Conservation (phyloP, 2,113 vertebrate species). For the Aepyceros melampus region DNA sequence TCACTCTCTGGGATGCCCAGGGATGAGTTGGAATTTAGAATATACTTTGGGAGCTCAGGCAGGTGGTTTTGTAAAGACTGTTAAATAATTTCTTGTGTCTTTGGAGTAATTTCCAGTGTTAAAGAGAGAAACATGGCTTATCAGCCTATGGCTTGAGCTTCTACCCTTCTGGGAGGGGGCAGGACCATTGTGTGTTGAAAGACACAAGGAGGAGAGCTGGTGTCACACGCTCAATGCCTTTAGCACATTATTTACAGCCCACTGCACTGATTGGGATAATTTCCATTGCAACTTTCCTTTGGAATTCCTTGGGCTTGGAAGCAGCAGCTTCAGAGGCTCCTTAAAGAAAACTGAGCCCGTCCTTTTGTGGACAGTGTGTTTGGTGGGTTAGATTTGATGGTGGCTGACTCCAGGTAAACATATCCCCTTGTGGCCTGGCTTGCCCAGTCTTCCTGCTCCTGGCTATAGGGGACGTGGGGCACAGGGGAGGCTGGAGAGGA, state of each 20-base stretch:
- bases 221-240: not conserved
- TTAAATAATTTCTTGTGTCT: not conserved
- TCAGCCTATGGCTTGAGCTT: not conserved
- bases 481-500: not conserved
- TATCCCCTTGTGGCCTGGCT: not conserved
- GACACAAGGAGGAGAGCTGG: not conserved
- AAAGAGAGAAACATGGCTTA: not conserved
- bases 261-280: not conserved
- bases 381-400: not conserved
- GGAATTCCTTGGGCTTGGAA: conserved; percentile 37
- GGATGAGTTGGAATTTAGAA: not conserved
- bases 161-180: not conserved
- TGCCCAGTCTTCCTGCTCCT: not conserved
- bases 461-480: not conserved
- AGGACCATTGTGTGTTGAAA: fast-evolving
- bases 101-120: not conserved
- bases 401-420: not conserved
- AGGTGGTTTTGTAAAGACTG: not conserved
- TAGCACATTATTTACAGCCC: conserved; percentile 46
- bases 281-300: conserved; percentile 55
- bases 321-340: conserved; percentile 9
- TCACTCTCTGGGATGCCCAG: not conserved
- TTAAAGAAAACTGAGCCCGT: conserved; percentile 32
- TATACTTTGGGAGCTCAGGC: not conserved
- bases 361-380: not conserved